Percentiles rank a stretch among this genome's conserved stretches.
These are phyloP conservation scores for Cavia porcellus DNA, from an alignment of 2,113 vertebrate species.

Conservation along the genomic window DNA sequence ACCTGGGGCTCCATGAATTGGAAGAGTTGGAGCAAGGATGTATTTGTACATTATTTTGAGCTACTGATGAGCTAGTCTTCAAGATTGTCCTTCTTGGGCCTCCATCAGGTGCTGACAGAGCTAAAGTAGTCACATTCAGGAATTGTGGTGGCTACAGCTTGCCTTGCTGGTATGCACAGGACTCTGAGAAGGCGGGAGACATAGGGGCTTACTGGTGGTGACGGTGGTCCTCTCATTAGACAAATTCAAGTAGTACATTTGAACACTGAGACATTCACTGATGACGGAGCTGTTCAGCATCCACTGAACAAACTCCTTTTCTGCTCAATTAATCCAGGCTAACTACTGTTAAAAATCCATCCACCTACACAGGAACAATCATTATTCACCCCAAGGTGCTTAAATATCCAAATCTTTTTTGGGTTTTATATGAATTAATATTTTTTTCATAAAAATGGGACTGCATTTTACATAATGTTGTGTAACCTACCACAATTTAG, in stretches of 20 bases:
- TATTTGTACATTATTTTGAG: neutral
- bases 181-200: neutral
- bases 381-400: neutral
- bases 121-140: neutral
- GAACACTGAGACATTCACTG: neutral
- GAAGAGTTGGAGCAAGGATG: neutral
- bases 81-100: neutral
- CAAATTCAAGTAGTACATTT: neutral
- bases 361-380: neutral
- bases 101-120: neutral
- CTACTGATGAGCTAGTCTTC: neutral
- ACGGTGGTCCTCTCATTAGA: neutral
- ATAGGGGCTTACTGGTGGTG: neutral
- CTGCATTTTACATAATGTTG: slow-evolving; percentile 15
- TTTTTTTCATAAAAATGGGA: slow-evolving; percentile 45
- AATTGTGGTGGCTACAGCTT: neutral
- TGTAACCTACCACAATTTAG: slow-evolving; percentile 37
- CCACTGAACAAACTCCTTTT: neutral
- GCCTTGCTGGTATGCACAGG: neutral
- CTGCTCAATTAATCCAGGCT: neutral
- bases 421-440: neutral
- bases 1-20: neutral
- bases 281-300: neutral
- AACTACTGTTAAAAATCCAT: neutral
- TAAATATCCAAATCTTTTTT: slow-evolving; percentile 40